phyloP scores from a whole-genome alignment of 2,797 vertebrate genomes.

The Pachyuromys duprasi region DNA sequence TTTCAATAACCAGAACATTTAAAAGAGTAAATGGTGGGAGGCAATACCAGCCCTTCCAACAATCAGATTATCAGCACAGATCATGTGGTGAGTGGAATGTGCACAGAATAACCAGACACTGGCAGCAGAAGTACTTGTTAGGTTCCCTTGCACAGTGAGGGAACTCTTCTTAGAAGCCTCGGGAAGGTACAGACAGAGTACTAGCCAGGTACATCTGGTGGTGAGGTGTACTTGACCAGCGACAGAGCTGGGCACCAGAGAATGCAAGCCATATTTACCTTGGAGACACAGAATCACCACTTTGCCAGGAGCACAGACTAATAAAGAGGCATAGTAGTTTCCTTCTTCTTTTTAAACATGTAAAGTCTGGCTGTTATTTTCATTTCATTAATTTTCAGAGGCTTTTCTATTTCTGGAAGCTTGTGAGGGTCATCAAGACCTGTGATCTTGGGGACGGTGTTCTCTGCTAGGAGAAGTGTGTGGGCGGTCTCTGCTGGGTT shows the following conservation, averaged over 20 bases:
- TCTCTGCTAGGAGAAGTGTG: not conserved
- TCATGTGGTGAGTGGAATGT: not conserved
- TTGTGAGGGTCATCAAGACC: not conserved
- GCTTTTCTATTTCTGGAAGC: not conserved
- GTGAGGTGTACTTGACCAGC: not conserved
- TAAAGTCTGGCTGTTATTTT: constrained; percentile 13
- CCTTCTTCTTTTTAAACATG: not conserved
- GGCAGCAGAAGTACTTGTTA: not conserved
- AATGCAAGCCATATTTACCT: not conserved
- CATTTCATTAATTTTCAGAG: not conserved
- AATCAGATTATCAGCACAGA: not conserved
- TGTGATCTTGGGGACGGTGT: not conserved
- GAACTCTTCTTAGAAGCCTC: not conserved
- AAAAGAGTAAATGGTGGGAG: not conserved
- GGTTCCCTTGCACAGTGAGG: not conserved
- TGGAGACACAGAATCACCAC: not conserved
- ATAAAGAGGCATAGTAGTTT: not conserved
- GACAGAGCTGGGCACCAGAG: not conserved
- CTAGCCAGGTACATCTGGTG: rapidly evolving
- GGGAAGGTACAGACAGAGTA: not conserved
- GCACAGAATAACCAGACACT: not conserved
- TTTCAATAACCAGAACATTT: not conserved
- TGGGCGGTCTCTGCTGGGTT: not conserved
- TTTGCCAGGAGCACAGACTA: not conserved
- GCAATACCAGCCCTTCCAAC: not conserved